Percentiles rank a stretch among this genome's conserved stretches.
These are phyloP conservation scores for Euleptes europaea DNA, from an alignment of 2,113 vertebrate species.

Conservation along the genomic window DNA sequence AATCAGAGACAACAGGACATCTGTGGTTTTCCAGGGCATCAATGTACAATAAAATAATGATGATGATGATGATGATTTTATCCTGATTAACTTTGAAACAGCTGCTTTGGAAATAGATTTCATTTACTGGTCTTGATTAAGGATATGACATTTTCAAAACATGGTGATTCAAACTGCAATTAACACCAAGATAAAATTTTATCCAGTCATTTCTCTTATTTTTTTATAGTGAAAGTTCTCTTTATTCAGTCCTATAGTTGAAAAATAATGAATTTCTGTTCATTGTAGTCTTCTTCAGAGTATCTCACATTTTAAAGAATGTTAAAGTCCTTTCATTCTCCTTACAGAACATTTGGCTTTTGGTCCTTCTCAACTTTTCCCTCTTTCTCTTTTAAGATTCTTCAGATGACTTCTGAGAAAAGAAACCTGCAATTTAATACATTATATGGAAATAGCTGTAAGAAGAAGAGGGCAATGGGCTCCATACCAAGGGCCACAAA, in stretches of 20 bases:
- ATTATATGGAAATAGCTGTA: neutral
- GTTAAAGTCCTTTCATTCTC: slow-evolving; percentile 39
- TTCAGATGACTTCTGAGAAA: slow-evolving; percentile 34
- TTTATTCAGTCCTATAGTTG: neutral
- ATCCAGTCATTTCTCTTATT: neutral
- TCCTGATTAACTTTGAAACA: neutral
- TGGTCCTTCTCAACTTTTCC: slow-evolving; percentile 32
- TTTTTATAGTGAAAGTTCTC: neutral
- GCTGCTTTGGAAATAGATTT: neutral
- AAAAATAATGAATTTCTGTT: neutral
- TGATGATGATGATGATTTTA: neutral
- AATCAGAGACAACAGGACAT: neutral
- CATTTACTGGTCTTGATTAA: neutral
- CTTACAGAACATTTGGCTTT: slow-evolving; percentile 38
- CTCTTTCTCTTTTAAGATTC: slow-evolving; percentile 34
- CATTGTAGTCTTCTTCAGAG: slow-evolving; percentile 6
- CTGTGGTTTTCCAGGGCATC: neutral
- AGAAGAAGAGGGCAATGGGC: neutral
- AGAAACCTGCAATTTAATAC: slow-evolving; percentile 34
- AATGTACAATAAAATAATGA: neutral
- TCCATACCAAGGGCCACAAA: neutral
- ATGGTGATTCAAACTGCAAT: neutral
- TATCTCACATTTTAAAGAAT: slow-evolving; percentile 44
- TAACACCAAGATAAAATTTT: neutral
- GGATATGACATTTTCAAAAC: neutral